Evolutionary conservation across 2,797 vertebrate genomes (phyloP).

Genomic region (Rhodeus uyekii): DNA sequence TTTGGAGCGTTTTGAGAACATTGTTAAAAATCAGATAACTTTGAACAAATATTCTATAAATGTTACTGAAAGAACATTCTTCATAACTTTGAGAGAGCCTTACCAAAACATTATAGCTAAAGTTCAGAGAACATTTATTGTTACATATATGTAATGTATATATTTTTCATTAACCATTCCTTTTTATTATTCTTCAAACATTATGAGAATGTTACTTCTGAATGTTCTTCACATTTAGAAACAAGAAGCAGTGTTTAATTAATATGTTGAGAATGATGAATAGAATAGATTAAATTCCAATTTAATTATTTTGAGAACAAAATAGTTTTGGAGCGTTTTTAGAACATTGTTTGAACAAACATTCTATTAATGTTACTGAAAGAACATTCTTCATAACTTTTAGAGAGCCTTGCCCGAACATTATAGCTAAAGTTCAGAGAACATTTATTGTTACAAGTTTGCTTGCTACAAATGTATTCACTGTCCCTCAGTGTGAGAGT

Average conservation of each 20-base stretch:
- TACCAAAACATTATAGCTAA: no score
- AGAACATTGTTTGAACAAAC: neutral
- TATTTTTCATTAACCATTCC: no score
- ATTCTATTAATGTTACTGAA: neutral
- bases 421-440: neutral
- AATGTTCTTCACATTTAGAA: neutral
- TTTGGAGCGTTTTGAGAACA: neutral
- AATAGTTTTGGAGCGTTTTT: neutral
- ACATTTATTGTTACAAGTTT: no score
- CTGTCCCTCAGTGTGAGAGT: neutral
- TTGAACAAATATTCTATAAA: neutral
- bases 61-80: neutral
- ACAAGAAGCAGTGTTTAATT: no score
- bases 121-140: neutral
- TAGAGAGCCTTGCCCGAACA: no score
- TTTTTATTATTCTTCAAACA: no score
- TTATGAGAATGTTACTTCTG: neutral
- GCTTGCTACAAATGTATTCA: no score
- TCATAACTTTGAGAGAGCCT: neutral
- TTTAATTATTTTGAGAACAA: no score
- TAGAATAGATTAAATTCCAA: no score
- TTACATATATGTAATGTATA: no score
- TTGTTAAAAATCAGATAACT: neutral
- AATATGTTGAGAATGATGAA: neutral
- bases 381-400: neutral